Percentiles rank a stretch among this genome's conserved stretches.
phyloP scores from a whole-genome alignment of 2,797 vertebrate species.

The Acanthopagrus latus region DNA sequence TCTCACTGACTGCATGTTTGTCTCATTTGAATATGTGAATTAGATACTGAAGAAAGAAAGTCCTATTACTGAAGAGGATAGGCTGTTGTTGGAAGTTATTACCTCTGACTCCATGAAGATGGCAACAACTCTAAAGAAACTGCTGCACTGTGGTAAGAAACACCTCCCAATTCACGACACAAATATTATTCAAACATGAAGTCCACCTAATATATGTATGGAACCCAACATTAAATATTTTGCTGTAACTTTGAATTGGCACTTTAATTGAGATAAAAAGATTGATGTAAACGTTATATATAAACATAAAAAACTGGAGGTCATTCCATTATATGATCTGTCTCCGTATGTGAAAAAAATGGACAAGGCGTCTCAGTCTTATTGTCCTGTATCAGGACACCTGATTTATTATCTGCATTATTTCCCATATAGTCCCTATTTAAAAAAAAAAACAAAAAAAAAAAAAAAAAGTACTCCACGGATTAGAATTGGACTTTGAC shows the following conservation, averaged over 20 bases:
- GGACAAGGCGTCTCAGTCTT: background rate
- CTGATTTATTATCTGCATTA: background rate
- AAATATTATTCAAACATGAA: background rate
- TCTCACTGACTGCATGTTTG: background rate
- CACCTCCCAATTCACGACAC: too few species aligned
- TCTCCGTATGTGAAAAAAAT: background rate
- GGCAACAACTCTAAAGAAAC: constrained; percentile 69
- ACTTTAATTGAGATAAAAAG: too few species aligned
- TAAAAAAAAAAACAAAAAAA: too few species aligned
- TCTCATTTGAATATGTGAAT: constrained; percentile 10
- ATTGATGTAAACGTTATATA: too few species aligned
- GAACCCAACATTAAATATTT: too few species aligned
- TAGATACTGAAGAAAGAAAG: constrained; percentile 75
- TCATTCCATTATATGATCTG: too few species aligned
- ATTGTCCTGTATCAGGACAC: background rate
- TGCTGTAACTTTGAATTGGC: too few species aligned
- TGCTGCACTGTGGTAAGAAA: constrained; percentile 78
- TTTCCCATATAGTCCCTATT: background rate
- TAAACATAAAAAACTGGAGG: too few species aligned
- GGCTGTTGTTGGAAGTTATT: constrained; percentile 72
- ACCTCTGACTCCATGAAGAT: constrained; percentile 53
- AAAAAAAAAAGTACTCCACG: background rate
- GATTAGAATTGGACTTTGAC: background rate
- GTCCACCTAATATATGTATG: background rate
- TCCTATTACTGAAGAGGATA: constrained; percentile 72